Percentiles rank a stretch among this genome's conserved stretches.
Evolutionary conservation across 2,797 vertebrate genomes (phyloP).

Genomic region (Taeniopygia guttata): DNA sequence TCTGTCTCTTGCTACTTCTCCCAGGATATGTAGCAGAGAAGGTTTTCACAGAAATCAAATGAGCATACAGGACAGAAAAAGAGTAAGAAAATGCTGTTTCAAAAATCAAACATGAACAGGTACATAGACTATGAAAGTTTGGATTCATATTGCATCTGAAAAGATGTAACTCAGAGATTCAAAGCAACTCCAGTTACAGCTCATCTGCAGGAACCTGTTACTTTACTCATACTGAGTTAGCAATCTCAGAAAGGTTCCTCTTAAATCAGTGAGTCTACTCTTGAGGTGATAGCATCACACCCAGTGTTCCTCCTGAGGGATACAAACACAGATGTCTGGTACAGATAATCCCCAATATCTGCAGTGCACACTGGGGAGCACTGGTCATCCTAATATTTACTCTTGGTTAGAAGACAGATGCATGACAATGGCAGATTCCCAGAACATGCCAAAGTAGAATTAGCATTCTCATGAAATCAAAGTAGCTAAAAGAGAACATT

Average conservation of each 20-base stretch:
- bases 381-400: not conserved
- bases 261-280: not conserved
- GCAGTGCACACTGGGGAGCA: not conserved
- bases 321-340: not conserved
- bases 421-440: not conserved
- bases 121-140: not conserved
- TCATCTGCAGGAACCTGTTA: not conserved
- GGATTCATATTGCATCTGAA: not conserved
- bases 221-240: not conserved
- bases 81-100: not conserved
- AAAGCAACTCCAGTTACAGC: not conserved
- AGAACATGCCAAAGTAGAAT: not conserved
- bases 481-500: not conserved
- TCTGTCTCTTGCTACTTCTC: not conserved
- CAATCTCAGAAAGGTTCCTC: not conserved
- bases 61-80: not conserved
- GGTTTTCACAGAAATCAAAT: not conserved
- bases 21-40: not conserved
- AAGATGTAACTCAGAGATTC: not conserved
- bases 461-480: not conserved
- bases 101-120: not conserved
- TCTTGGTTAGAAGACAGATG: not conserved
- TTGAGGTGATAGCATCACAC: not conserved
- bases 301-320: not conserved
- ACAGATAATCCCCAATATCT: not conserved